A percentile compares a stretch with the other conserved stretches of the same genome.
Evolutionary conservation across 2,888 invertebrate species (phyloP).

Genomic region (Colletes collaris): DNA sequence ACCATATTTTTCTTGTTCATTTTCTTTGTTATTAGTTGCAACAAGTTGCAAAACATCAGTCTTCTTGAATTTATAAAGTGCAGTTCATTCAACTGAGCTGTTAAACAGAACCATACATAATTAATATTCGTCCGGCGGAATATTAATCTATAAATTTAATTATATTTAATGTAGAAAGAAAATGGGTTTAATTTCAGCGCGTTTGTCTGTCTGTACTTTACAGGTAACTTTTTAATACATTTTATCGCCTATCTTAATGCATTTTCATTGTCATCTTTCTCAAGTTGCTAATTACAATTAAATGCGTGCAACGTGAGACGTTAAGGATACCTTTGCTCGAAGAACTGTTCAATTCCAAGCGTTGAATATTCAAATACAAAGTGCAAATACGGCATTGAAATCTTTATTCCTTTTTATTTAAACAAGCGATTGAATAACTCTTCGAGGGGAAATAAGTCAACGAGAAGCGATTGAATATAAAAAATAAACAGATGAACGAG

Average conservation of each 20-base stretch:
- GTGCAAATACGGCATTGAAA: too few relatives aligned
- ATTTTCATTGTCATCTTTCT: not conserved
- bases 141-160: not conserved
- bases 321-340: not conserved
- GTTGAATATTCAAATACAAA: not conserved
- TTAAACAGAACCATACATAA: constrained; percentile 47
- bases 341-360: not conserved
- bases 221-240: not conserved
- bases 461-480: not conserved
- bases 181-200: not conserved
- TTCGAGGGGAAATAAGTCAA: not conserved
- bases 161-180: not conserved
- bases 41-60: constrained; percentile 19
- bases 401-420: not conserved
- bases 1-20: not conserved
- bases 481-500: not conserved
- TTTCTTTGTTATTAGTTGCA: constrained; percentile 22
- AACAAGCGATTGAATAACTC: constrained; percentile 4
- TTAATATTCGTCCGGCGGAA: constrained; percentile 37
- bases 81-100: constrained; percentile 63
- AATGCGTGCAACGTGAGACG: not conserved
- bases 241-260: not conserved
- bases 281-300: not conserved
- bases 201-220: not conserved
- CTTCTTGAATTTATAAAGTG: constrained; percentile 33